phyloP scores from a whole-genome alignment of 2,113 vertebrate species.

The Eulacestoma nigropectus region DNA sequence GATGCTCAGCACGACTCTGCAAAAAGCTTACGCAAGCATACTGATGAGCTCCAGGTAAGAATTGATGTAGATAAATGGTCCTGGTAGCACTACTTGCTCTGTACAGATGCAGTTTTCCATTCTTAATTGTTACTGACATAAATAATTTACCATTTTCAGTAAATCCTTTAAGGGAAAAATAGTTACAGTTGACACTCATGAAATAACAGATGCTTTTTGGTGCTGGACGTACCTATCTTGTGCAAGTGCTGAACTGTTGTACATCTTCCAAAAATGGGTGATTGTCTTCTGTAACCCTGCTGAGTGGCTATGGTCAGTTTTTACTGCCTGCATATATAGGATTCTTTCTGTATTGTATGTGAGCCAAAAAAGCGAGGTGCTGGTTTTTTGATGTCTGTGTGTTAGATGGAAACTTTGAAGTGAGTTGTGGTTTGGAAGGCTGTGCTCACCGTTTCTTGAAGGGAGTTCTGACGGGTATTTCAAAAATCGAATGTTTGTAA shows the following conservation, averaged over 20 bases:
- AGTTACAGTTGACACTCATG: not conserved
- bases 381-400: not conserved
- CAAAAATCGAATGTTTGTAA: not conserved
- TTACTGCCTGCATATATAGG: not conserved
- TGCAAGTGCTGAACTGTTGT: not conserved
- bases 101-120: not conserved
- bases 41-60: slow-evolving; percentile 78
- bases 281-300: not conserved
- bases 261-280: not conserved
- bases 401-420: not conserved
- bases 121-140: not conserved
- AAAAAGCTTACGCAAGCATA: slow-evolving; percentile 76
- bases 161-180: not conserved
- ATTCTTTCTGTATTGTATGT: not conserved
- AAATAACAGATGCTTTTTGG: not conserved
- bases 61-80: not conserved
- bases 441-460: not conserved
- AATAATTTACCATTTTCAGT: not conserved
- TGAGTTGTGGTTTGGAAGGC: not conserved
- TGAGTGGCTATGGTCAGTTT: not conserved
- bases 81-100: not conserved
- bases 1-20: slow-evolving; percentile 76
- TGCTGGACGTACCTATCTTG: not conserved
- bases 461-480: not conserved
- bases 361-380: not conserved